A percentile compares a stretch with the other conserved stretches of the same genome.
phyloP scores from a whole-genome alignment of 2,113 vertebrate species.

The Genyomyrus donnyi region DNA sequence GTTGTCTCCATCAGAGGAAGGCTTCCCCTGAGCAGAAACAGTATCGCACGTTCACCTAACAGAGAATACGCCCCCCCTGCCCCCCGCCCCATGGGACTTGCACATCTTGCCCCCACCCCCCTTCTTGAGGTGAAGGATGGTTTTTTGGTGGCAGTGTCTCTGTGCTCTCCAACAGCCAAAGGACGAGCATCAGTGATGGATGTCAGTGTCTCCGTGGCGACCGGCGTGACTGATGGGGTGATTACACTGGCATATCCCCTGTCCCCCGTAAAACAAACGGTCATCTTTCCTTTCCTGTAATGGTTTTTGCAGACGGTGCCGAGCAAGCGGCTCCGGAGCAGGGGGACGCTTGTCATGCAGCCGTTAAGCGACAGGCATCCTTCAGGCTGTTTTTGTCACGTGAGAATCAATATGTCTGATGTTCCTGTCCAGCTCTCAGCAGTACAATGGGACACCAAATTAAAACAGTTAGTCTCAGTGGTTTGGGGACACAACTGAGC shows the following conservation, averaged over 20 bases:
- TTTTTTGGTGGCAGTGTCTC: constrained; percentile 16
- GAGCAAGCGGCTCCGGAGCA: background rate
- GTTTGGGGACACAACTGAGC: background rate
- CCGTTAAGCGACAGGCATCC: background rate
- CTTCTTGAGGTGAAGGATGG: background rate
- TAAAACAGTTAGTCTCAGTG: background rate
- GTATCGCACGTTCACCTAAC: background rate
- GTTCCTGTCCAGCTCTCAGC: background rate
- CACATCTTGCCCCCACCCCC: background rate
- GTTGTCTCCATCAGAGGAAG: background rate
- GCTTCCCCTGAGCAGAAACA: background rate
- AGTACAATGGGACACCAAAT: background rate
- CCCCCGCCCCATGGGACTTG: background rate
- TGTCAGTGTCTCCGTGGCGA: constrained; percentile 42
- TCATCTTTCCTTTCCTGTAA: constrained; percentile 34
- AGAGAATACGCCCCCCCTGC: background rate
- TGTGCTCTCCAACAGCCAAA: constrained; percentile 28
- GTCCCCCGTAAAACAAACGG: constrained; percentile 35
- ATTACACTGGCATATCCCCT: constrained; percentile 49
- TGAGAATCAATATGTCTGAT: background rate
- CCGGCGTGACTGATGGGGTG: constrained; percentile 53
- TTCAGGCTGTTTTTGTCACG: background rate
- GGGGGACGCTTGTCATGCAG: background rate
- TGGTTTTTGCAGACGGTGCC: background rate
- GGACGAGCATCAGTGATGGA: constrained; percentile 47